These are phyloP conservation scores for Aradophagus sp. DNA, from an alignment of 1,140 invertebrate genomes.

Conservation along the genomic window DNA sequence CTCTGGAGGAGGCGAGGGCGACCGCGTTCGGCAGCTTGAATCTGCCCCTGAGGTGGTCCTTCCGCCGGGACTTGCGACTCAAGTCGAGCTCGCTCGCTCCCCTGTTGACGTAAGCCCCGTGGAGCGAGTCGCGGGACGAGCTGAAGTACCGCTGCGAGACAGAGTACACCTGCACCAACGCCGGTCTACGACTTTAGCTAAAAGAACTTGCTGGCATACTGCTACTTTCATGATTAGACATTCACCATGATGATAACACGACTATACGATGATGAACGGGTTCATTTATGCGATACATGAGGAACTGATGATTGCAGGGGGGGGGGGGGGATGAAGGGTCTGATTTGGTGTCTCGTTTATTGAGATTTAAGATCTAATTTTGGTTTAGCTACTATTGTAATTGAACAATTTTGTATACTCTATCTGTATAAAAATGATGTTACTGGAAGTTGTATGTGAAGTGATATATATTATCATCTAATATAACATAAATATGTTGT, in stretches of 20 bases:
- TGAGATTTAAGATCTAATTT: background rate
- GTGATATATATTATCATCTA: no score
- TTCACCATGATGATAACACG: slow-evolving; percentile 10
- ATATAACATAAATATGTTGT: no score
- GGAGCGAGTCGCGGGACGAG: slow-evolving; percentile 83
- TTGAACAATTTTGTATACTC: no score
- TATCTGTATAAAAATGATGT: no score
- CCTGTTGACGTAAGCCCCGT: slow-evolving; percentile 81
- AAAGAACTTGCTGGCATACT: slow-evolving; percentile 45
- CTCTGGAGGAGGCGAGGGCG: slow-evolving; percentile 77
- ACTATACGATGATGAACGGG: slow-evolving; percentile 1
- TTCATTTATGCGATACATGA: slow-evolving; percentile 40
- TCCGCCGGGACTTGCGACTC: slow-evolving; percentile 79
- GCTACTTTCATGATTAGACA: slow-evolving; percentile 8
- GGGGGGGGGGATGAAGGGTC: background rate
- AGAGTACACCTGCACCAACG: slow-evolving; percentile 68
- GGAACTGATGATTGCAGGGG: no score
- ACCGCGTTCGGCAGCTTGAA: slow-evolving; percentile 80
- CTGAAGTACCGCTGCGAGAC: slow-evolving; percentile 79
- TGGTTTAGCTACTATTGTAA: no score
- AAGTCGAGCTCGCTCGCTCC: slow-evolving; percentile 84
- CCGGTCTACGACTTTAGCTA: slow-evolving; percentile 49
- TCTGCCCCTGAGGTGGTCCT: slow-evolving; percentile 78
- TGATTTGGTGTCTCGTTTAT: background rate
- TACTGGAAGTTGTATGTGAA: no score